These are phyloP conservation scores for Avahi laniger DNA, from an alignment of 2,797 vertebrate species.

Conservation along the genomic window DNA sequence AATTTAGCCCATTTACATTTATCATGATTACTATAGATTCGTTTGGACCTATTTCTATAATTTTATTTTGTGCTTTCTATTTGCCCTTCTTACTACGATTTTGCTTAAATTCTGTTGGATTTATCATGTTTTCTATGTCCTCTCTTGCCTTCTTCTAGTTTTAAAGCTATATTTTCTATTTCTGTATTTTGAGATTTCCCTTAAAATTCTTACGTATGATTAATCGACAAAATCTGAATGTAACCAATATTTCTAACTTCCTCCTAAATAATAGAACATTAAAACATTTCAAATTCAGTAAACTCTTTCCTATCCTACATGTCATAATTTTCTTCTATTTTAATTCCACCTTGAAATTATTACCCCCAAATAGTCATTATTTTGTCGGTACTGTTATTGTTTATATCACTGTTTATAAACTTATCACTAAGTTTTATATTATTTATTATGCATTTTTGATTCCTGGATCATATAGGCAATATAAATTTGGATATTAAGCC, in stretches of 20 bases:
- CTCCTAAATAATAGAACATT: neutral
- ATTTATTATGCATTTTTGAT: neutral
- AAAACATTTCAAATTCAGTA: neutral
- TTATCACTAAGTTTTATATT: neutral
- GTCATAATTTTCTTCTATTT: neutral
- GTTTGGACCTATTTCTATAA: neutral
- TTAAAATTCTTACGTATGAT: neutral
- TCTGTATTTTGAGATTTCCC: slow-evolving; percentile 2
- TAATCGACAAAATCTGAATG: slow-evolving; percentile 22
- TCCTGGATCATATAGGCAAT: neutral
- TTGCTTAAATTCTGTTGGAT: neutral
- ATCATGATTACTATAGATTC: neutral
- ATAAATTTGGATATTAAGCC: neutral
- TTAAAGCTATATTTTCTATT: slow-evolving; percentile 1
- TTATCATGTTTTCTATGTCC: neutral
- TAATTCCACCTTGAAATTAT: slow-evolving; percentile 22
- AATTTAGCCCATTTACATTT: neutral
- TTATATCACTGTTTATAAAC: neutral
- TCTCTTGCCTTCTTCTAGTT: neutral
- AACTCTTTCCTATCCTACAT: neutral
- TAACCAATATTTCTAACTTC: slow-evolving; percentile 3
- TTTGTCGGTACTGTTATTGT: neutral
- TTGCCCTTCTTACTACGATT: neutral
- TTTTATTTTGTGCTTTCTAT: neutral
- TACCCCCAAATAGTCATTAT: neutral